These are phyloP conservation scores for Clostera curtula DNA, from an alignment of 2,888 invertebrate genomes.

Conservation along the genomic window DNA sequence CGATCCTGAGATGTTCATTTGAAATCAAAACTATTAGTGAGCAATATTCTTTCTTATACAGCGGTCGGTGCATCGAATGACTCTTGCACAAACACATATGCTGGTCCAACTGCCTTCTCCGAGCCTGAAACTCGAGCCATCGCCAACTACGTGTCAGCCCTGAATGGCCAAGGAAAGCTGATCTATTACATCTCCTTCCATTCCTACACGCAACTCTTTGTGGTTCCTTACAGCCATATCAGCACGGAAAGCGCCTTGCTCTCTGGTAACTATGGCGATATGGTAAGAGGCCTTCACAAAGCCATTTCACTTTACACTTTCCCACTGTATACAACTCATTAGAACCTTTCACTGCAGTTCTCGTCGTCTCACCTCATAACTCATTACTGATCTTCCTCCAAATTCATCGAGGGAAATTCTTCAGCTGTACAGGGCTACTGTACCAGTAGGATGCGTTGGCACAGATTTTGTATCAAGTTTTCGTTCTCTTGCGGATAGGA, in stretches of 20 bases:
- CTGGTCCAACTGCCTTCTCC: conserved; percentile 67
- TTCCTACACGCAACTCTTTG: conserved; percentile 70
- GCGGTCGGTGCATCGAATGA: conserved; percentile 51
- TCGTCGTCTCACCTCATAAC: too few relatives aligned
- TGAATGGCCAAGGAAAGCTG: conserved; percentile 32
- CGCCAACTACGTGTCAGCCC: conserved; percentile 36
- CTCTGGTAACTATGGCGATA: conserved; percentile 47
- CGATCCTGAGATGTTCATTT: too few relatives aligned
- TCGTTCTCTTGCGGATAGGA: too few relatives aligned
- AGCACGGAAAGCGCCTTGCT: conserved; percentile 17
- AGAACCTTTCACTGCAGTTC: too few relatives aligned
- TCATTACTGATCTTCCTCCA: too few relatives aligned
- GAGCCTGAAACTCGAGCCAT: conserved; percentile 70
- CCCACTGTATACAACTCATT: too few relatives aligned
- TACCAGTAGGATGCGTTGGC: too few relatives aligned
- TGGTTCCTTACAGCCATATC: conserved; percentile 67
- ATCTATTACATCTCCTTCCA: conserved; percentile 73
- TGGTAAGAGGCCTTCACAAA: conserved; percentile 46
- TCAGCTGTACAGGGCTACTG: too few relatives aligned
- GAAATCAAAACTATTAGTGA: too few relatives aligned
- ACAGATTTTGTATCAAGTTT: too few relatives aligned
- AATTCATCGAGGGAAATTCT: too few relatives aligned
- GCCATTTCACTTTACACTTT: too few relatives aligned
- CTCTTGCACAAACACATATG: conserved; percentile 67
- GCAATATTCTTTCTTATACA: conserved; percentile 25